A percentile compares a stretch with the other conserved stretches of the same genome.
These are phyloP conservation scores for Zoanthus solanderi DNA, from an alignment of 92 coral and sea anemone species.

Conservation along the genomic window DNA sequence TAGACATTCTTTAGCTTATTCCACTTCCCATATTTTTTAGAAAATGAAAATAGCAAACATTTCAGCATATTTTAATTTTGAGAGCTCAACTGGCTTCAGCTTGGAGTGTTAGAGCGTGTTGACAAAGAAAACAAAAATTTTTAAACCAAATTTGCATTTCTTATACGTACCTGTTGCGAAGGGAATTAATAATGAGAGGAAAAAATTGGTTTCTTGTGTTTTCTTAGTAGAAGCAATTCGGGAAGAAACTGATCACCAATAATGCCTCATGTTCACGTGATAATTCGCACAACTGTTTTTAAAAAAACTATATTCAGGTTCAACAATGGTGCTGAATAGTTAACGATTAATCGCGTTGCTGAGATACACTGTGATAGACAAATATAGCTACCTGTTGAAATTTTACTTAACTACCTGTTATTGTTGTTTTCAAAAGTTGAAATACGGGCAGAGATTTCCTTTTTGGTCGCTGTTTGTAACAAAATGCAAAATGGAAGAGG, in stretches of 20 bases:
- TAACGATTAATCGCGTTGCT: too few species aligned
- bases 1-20: neutral
- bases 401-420: too few species aligned
- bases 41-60: neutral
- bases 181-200: neutral
- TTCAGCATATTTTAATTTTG: neutral
- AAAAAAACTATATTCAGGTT: too few species aligned
- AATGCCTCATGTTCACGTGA: neutral
- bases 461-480: too few species aligned
- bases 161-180: slow-evolving; percentile 15
- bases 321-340: too few species aligned
- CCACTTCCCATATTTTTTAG: neutral
- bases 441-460: too few species aligned
- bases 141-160: slow-evolving; percentile 2
- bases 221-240: neutral
- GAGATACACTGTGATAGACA: too few species aligned
- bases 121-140: neutral
- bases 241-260: neutral
- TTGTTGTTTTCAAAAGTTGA: too few species aligned
- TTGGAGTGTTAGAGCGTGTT: neutral
- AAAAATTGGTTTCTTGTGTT: neutral
- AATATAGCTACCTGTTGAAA: too few species aligned
- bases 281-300: neutral
- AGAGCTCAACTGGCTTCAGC: neutral
- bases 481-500: too few species aligned